A percentile compares a stretch with the other conserved stretches of the same genome.
Evolutionary conservation across 2,113 vertebrate species (phyloP).

Genomic region (Ictidomys tridecemlineatus): DNA sequence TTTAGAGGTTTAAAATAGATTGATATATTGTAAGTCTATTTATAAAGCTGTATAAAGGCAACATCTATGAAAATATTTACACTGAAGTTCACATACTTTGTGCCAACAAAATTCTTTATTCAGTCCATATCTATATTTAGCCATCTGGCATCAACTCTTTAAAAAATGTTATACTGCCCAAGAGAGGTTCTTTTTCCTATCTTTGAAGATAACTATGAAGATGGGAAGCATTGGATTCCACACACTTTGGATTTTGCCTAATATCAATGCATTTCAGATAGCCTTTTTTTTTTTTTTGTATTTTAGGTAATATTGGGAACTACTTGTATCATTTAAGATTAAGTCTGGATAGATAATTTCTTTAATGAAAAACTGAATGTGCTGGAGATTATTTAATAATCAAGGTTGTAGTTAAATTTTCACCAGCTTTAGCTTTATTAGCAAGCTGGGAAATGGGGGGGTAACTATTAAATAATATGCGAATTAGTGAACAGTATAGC

Average conservation of each 20-base stretch:
- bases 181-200: background rate
- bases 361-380: constrained; percentile 9
- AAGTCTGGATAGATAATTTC: background rate
- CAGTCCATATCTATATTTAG: background rate
- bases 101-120: constrained; percentile 39
- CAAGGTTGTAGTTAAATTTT: background rate
- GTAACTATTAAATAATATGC: background rate
- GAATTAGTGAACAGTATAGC: background rate
- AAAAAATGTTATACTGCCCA: background rate
- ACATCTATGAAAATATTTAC: background rate
- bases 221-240: background rate
- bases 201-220: background rate
- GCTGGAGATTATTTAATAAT: background rate
- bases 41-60: background rate
- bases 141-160: background rate
- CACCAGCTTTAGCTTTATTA: background rate
- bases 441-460: background rate
- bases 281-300: background rate
- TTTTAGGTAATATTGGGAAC: background rate
- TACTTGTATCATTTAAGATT: background rate
- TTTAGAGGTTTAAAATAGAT: background rate
- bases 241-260: background rate
- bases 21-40: background rate
- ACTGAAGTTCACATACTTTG: background rate
- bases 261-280: background rate